These are phyloP conservation scores for Drosophila quinaria DNA, from an alignment of 2,888 invertebrate genomes.

Conservation along the genomic window DNA sequence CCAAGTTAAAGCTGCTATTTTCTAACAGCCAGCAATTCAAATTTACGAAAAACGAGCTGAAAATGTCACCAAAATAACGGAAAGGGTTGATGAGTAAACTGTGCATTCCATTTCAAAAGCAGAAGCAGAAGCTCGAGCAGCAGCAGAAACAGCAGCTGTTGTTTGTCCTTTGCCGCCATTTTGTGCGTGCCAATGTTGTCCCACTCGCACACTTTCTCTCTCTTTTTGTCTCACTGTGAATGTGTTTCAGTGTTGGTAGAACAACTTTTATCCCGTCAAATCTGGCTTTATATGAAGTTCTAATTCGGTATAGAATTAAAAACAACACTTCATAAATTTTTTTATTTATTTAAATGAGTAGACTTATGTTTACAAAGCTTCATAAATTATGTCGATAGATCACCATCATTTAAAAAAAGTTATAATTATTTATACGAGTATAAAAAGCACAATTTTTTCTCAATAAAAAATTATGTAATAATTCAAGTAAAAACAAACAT, in stretches of 20 bases:
- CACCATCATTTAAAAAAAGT: no score
- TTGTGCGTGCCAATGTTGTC: conserved; percentile 65
- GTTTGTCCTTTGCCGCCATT: conserved; percentile 81
- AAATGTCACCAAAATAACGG: conserved; percentile 56
- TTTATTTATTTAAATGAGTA: no score
- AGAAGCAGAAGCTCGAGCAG: conserved; percentile 8
- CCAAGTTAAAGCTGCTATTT: conserved; percentile 60
- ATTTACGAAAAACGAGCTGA: conserved; percentile 61
- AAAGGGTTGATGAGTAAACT: conserved; percentile 63
- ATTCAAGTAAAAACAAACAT: background rate
- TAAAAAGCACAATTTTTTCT: no score
- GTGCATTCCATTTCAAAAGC: conserved; percentile 30
- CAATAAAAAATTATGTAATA: background rate
- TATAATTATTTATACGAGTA: no score
- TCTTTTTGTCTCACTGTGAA: conserved; percentile 27
- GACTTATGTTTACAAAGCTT: no score
- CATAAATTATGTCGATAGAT: no score
- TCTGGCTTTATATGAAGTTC: background rate
- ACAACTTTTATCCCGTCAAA: background rate
- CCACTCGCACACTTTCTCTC: background rate
- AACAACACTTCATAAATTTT: no score
- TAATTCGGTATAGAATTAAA: background rate
- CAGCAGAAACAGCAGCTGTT: conserved; percentile 70
- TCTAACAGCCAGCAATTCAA: conserved; percentile 58
- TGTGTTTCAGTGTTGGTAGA: conserved; percentile 29